Percentiles rank a stretch among this genome's conserved stretches.
These are phyloP conservation scores for Tetramorium simillimum DNA, from an alignment of 1,140 invertebrate species.

Conservation along the genomic window DNA sequence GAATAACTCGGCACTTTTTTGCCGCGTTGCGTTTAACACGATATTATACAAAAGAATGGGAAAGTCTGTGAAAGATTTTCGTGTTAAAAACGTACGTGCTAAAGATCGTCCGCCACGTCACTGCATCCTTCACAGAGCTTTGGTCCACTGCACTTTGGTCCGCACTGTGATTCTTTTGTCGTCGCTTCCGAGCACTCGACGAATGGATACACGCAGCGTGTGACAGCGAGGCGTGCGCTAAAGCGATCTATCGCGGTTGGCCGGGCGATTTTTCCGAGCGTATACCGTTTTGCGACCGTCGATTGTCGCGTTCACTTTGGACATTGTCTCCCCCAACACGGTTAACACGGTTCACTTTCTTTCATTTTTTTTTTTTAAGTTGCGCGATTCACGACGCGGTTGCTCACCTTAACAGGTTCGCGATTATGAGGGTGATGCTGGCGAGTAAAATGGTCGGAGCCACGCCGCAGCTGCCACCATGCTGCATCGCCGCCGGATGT, in stretches of 20 bases:
- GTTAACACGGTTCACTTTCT: constrained; percentile 16
- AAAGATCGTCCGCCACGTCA: constrained; percentile 58
- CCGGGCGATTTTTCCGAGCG: constrained; percentile 26
- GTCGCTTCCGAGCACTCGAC: constrained; percentile 15
- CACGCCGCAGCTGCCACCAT: constrained; percentile 83
- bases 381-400: constrained; percentile 62
- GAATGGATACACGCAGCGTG: constrained; percentile 7
- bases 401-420: constrained; percentile 83
- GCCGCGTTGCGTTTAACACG: constrained; percentile 36
- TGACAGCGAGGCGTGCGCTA: constrained; percentile 24
- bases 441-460: constrained; percentile 79
- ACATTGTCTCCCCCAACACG: neutral
- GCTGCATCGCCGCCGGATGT: constrained; percentile 87
- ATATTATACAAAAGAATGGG: constrained; percentile 39
- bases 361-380: constrained; percentile 12
- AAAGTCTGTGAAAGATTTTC: constrained; percentile 42
- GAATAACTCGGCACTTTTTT: neutral
- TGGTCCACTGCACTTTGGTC: constrained; percentile 62
- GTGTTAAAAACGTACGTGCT: constrained; percentile 67
- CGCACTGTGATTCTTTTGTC: constrained; percentile 30
- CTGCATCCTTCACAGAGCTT: constrained; percentile 27
- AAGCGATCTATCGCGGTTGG: constrained; percentile 46
- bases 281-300: neutral
- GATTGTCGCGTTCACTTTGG: neutral
- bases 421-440: constrained; percentile 77